These are phyloP conservation scores for Siphlonurus alternatus DNA, from an alignment of 2,888 invertebrate species.

Conservation along the genomic window DNA sequence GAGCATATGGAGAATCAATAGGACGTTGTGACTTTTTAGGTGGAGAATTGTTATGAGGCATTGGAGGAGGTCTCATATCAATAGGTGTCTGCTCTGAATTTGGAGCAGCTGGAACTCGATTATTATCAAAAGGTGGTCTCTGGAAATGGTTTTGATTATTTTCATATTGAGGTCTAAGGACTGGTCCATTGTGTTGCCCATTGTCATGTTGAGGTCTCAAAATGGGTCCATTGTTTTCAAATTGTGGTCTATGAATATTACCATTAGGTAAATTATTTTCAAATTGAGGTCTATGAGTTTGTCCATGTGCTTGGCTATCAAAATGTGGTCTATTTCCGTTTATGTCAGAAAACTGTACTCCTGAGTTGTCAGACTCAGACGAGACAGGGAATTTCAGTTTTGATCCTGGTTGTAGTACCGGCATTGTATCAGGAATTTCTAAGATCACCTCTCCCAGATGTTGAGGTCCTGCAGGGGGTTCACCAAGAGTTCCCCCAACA, in stretches of 20 bases:
- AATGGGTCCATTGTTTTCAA: background rate
- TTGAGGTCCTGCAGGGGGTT: slow-evolving; percentile 6
- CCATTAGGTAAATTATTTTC: too few species aligned
- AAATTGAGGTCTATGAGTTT: background rate
- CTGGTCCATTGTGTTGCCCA: slow-evolving; percentile 7
- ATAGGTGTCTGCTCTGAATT: background rate
- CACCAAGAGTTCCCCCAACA: background rate
- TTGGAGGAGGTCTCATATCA: slow-evolving; percentile 7
- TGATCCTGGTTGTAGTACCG: background rate
- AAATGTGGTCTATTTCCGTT: background rate
- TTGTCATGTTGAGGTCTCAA: background rate
- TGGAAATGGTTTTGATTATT: background rate
- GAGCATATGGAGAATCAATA: background rate
- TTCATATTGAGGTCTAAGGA: background rate
- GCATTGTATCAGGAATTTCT: slow-evolving; percentile 3
- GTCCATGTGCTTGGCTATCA: background rate
- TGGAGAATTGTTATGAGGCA: slow-evolving; percentile 1
- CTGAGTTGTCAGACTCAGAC: background rate
- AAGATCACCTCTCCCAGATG: slow-evolving; percentile 7
- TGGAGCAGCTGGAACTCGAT: background rate
- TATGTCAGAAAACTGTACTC: background rate
- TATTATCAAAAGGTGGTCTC: background rate
- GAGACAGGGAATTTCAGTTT: background rate
- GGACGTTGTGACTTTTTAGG: slow-evolving; percentile 12
- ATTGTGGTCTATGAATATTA: background rate